Base-by-base conservation (phyloP, 2,113 vertebrate species). In the Blennius ocellaris region DNA sequence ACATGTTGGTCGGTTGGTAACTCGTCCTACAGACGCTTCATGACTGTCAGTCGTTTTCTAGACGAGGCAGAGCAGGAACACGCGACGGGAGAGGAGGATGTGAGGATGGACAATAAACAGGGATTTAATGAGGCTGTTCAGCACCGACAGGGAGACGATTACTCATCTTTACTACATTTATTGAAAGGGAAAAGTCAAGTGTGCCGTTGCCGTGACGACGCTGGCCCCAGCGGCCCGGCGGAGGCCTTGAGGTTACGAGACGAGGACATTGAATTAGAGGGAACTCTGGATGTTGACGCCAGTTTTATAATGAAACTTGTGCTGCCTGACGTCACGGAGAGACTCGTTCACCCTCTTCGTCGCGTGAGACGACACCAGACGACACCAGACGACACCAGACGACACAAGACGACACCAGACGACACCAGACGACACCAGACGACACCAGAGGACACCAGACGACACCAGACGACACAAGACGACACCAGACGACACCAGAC, bases 191-290 rank as follows among this genome's bases (percentile, higher is more conserved):
- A 61, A 51, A 66, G 45, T 53, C 54, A 5, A 5, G n/a, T 36
- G 30, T 50, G 16, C 21, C 6, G 82, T 90, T 86, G 50, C 83
- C 67, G 85, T 89, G 86, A 55, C 78, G 60, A 80, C 83, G 0
- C 21, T 41, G 36, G 11, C 16, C 11, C 4, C 8, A 6, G 47
- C 68, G 38, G 17, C 7, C 39, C 47, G 58, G 9, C 17, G 56
- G 49, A 61, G 73, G 68, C 56, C 56, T 72, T 80, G 53, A 49
- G 47, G 44, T 73, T 15, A 79, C 6, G 39, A 30, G 38, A 58
- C 9, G 21, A 75, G 76, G 40, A 68, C 56, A 54, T 73, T 82
- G 10, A 67, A 60, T 85, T 76, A 65, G 0, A 39, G 30, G 11
- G 15, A 66, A 15, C 41, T 17, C 11, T 58, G 80, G 82, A 44